Percentiles rank a stretch among this genome's conserved stretches.
These are phyloP conservation scores for Esox masquinongy DNA, from an alignment of 2,797 vertebrate genomes.

Conservation along the genomic window DNA sequence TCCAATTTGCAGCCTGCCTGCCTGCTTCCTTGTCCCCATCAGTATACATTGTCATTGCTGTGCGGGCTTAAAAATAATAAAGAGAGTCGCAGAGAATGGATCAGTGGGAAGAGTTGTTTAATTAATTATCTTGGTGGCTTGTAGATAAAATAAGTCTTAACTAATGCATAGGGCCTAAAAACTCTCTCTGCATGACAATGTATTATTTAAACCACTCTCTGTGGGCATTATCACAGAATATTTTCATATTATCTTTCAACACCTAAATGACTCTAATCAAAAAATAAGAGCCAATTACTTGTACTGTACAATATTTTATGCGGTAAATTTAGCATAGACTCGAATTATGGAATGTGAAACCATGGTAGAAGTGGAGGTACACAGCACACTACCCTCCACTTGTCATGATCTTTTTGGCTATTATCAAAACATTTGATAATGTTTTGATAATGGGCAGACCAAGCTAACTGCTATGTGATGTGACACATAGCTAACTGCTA, in stretches of 20 bases:
- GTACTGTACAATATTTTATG: not conserved
- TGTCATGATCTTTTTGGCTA: no score
- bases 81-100: not conserved
- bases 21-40: conserved; percentile 18
- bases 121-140: not conserved
- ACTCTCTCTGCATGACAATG: not conserved
- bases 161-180: not conserved
- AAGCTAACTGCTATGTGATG: not conserved
- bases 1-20: conserved; percentile 13
- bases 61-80: not conserved
- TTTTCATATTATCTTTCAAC: not conserved
- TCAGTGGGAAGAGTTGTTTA: not conserved
- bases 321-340: not conserved
- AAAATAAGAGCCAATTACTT: not conserved
- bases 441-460: no score
- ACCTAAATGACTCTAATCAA: not conserved
- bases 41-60: conserved; percentile 30
- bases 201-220: not conserved
- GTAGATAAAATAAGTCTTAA: not conserved
- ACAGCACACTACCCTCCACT: no score
- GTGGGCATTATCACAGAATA: not conserved
- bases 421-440: no score
- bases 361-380: not conserved
- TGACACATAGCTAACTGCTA: no score
- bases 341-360: not conserved